Conservation (phyloP, 2,888 invertebrate genomes). For the Melieria picta region DNA sequence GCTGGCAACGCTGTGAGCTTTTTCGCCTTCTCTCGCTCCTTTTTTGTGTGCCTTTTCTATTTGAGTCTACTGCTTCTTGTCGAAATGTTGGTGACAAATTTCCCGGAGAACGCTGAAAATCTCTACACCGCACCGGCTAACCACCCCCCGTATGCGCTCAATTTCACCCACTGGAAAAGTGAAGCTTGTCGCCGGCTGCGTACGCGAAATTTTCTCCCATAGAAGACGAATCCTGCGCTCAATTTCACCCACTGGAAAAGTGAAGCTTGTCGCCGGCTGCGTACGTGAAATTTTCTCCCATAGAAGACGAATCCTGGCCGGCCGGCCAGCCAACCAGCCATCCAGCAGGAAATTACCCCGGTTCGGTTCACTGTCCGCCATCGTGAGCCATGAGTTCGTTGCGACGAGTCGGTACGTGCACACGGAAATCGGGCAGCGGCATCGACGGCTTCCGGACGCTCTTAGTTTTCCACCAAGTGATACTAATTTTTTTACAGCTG, state of each 20-base stretch:
- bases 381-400: constrained; percentile 51
- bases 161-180: constrained; percentile 21
- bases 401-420: constrained; percentile 52
- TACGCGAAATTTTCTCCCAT: constrained; percentile 18
- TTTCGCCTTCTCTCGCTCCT: neutral
- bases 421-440: constrained; percentile 39
- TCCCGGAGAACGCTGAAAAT: constrained; percentile 15
- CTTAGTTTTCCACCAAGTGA: too few species aligned
- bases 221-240: neutral
- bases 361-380: constrained; percentile 57
- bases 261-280: constrained; percentile 3
- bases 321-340: neutral
- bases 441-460: neutral
- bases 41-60: too few species aligned
- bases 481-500: too few species aligned
- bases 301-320: neutral
- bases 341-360: constrained; percentile 27
- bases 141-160: neutral
- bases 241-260: constrained; percentile 22
- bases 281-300: constrained; percentile 18
- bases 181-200: constrained; percentile 5
- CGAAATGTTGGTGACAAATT: neutral
- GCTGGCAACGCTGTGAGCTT: constrained; percentile 10
- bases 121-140: constrained; percentile 26
- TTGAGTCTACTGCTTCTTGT: neutral